Evolutionary conservation across 2,888 invertebrate genomes (phyloP).

Genomic region (Eristalinus aeneus): DNA sequence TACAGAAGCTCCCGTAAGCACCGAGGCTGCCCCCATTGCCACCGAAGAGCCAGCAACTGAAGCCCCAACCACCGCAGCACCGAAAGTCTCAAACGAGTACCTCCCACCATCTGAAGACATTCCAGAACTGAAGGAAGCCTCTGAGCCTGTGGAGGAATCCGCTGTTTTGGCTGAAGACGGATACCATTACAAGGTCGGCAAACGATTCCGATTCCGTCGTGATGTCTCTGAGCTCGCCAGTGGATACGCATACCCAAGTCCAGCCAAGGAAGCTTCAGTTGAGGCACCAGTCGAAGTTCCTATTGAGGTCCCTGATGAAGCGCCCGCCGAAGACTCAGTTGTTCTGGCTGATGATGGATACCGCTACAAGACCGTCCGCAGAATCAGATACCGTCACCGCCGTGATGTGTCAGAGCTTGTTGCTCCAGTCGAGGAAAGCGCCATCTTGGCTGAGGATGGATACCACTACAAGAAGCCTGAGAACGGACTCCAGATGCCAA

Average conservation of each 20-base stretch:
- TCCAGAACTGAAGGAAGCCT: constrained; percentile 9
- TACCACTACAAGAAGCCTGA: constrained; percentile 76
- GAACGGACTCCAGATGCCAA: constrained; percentile 67
- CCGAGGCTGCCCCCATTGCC: constrained; percentile 10
- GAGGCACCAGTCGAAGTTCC: constrained; percentile 58
- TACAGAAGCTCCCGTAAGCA: constrained; percentile 12
- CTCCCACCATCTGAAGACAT: constrained; percentile 74
- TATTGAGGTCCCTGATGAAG: constrained; percentile 44
- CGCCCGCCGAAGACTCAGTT: constrained; percentile 31
- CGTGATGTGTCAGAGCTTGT: constrained; percentile 42
- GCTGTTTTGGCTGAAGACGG: constrained; percentile 64
- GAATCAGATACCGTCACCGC: constrained; percentile 41
- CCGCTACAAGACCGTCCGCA: constrained; percentile 38
- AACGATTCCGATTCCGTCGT: constrained; percentile 71
- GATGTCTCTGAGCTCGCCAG: constrained; percentile 72
- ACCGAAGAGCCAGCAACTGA: constrained; percentile 19
- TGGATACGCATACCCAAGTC: constrained; percentile 13
- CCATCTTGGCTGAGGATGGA: constrained; percentile 74
- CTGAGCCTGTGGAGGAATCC: constrained; percentile 72
- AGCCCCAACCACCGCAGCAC: constrained; percentile 19
- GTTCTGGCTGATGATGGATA: constrained; percentile 62
- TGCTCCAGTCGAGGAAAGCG: constrained; percentile 42
- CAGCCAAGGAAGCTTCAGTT: constrained; percentile 10
- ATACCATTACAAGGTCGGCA: constrained; percentile 56
- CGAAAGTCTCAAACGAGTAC: constrained; percentile 72